A percentile compares a stretch with the other conserved stretches of the same genome.
These are phyloP conservation scores for Atrichornis clamosus DNA, from an alignment of 2,113 vertebrate genomes.

Conservation along the genomic window DNA sequence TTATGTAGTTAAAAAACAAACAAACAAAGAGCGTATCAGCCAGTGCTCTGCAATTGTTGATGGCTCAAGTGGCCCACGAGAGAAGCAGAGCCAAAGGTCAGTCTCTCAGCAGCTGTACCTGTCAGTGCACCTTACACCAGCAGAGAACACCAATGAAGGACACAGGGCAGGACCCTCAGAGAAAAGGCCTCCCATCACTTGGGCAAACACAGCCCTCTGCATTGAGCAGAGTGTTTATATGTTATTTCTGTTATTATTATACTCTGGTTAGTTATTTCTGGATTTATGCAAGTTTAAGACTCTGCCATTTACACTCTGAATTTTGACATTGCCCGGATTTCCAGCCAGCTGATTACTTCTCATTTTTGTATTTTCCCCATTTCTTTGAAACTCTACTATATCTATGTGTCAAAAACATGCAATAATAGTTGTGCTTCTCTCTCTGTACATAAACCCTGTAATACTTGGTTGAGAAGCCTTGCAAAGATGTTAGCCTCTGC, in stretches of 20 bases:
- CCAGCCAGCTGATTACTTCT: background rate
- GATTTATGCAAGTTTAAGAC: background rate
- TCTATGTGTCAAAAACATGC: background rate
- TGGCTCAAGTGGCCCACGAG: accelerated
- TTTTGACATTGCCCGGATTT: background rate
- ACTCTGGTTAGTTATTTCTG: background rate
- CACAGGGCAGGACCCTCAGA: background rate
- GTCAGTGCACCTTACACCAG: accelerated
- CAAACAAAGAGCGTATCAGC: accelerated
- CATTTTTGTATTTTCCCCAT: background rate
- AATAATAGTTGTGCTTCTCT: background rate
- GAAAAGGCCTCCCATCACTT: background rate
- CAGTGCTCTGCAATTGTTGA: background rate
- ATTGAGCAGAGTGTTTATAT: accelerated
- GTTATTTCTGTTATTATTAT: background rate
- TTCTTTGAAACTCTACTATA: background rate
- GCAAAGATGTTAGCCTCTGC: background rate
- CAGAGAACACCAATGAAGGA: background rate
- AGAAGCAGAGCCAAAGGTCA: background rate
- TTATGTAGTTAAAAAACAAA: background rate
- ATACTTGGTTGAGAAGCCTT: background rate
- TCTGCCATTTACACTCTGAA: background rate
- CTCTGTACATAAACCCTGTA: background rate
- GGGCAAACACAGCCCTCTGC: background rate
- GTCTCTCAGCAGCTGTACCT: background rate